These are phyloP conservation scores for Himalopsyche tibetana DNA, from an alignment of 2,888 invertebrate species.

Conservation along the genomic window DNA sequence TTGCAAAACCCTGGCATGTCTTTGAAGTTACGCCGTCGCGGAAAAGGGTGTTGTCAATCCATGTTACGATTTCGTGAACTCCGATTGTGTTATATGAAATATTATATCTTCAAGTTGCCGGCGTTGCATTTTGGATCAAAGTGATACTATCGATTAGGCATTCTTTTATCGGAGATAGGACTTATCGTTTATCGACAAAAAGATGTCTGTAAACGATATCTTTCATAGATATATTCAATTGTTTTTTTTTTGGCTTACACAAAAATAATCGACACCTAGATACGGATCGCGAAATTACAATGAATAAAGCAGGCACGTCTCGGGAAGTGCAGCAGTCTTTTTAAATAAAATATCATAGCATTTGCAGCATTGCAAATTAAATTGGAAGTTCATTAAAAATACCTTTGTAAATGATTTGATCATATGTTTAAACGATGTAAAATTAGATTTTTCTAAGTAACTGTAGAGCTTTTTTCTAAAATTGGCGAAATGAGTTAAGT, in stretches of 20 bases:
- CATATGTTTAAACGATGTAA: too few relatives aligned
- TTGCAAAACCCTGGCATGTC: not conserved
- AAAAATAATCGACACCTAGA: not conserved
- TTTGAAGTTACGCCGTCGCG: constrained; percentile 1
- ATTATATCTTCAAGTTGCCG: constrained; percentile 1
- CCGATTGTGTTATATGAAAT: not conserved
- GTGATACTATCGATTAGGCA: not conserved
- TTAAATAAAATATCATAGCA: too few relatives aligned
- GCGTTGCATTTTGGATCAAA: not conserved
- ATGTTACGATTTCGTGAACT: not conserved
- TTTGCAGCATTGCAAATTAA: too few relatives aligned
- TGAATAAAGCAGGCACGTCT: too few relatives aligned
- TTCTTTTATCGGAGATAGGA: not conserved
- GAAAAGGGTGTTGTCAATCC: not conserved
- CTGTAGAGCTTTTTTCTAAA: too few relatives aligned
- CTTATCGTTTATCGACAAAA: not conserved
- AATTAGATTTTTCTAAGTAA: too few relatives aligned
- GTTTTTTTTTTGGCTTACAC: not conserved
- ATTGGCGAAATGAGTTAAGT: too few relatives aligned
- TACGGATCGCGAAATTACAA: not conserved
- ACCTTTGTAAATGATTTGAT: too few relatives aligned
- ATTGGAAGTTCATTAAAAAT: too few relatives aligned
- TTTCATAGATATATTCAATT: not conserved
- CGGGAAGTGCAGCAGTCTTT: too few relatives aligned
- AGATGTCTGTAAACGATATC: not conserved